Base-by-base conservation (phyloP, 2,113 vertebrate species). In the Gnathonemus longibarbis region DNA sequence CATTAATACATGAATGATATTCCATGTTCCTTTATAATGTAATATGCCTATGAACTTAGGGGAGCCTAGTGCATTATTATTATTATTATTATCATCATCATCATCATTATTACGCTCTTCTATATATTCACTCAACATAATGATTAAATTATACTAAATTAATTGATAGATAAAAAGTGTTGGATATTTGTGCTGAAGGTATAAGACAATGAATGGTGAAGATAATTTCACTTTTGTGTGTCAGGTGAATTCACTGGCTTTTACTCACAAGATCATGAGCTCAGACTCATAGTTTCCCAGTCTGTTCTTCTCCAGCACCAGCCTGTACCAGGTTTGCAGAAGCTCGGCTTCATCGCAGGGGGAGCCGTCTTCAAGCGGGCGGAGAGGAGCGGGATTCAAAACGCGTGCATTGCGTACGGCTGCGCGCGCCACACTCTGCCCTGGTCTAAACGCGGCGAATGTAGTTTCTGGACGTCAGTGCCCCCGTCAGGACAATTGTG, bases 301-400 rank as follows among this genome's bases (percentile, higher is more conserved):
- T 94, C 97, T 96, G 94, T 99, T 98, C 96, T 98, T 99, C 95
- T 99, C 97, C 95, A 98, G 93, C 49, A 98, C 98, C 42, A 99
- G 95, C 91, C 96, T 96, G 92, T 98, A 97, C 98, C 98, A 99
- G 92, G 96, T 96, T 89, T 98, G 98, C 46, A 98, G 96, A 92
- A 97, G 96, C 91, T 94, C 95, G 66, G 96, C 92, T 93, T 98
- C 97, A 3, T 98, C 97, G 21, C 94, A 48, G 0, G 89, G 84
- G 3, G 27, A 11, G 1, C 93, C 93, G 1, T 91, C 94, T 27
- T 62, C 39, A 89, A 62, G 9, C 21, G 24, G 42, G 77, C 24
- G 5, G 35, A 89, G 46, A 89, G 88, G 31, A 77, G 35, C 15
- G 11, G 35, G 35, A 19, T 77, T 77, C 31, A 77, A 3, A 74